Percentiles rank a stretch among this genome's conserved stretches.
Conservation (phyloP, 2,797 vertebrate genomes). For the Manis pentadactyla region DNA sequence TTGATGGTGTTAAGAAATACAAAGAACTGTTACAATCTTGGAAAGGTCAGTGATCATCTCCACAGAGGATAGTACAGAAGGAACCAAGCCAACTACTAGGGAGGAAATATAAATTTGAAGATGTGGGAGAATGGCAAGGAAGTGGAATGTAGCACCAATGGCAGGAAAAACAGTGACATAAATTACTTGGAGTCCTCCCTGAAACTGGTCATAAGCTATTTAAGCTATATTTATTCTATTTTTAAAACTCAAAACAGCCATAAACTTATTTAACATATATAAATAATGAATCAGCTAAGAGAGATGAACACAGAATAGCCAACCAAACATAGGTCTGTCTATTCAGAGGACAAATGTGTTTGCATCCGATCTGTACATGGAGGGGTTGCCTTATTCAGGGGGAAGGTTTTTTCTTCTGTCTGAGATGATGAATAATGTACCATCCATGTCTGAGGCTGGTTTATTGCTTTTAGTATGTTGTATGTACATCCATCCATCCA, state of each 20-base stretch:
- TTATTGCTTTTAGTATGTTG: neutral
- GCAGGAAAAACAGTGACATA: neutral
- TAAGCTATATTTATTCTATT: neutral
- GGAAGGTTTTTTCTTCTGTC: neutral
- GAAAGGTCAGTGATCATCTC: neutral
- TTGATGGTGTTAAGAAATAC: neutral
- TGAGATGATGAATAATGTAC: neutral
- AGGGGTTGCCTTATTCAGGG: neutral
- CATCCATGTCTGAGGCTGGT: fast-evolving
- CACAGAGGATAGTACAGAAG: neutral
- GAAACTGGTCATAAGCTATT: neutral
- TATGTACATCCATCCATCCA: too few species aligned
- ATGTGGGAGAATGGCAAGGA: neutral
- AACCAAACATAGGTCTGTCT: neutral
- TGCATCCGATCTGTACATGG: neutral
- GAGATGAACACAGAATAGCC: neutral
- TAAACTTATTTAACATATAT: neutral
- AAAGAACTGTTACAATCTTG: neutral
- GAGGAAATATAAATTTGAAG: neutral
- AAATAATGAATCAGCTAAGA: neutral
- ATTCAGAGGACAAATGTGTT: neutral
- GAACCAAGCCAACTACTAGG: neutral
- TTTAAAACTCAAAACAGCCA: constrained; percentile 29
- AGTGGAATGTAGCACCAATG: neutral
- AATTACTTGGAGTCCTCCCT: neutral